Base-by-base conservation (phyloP, 1,140 invertebrate species). In the Hycleus phaleratus region DNA sequence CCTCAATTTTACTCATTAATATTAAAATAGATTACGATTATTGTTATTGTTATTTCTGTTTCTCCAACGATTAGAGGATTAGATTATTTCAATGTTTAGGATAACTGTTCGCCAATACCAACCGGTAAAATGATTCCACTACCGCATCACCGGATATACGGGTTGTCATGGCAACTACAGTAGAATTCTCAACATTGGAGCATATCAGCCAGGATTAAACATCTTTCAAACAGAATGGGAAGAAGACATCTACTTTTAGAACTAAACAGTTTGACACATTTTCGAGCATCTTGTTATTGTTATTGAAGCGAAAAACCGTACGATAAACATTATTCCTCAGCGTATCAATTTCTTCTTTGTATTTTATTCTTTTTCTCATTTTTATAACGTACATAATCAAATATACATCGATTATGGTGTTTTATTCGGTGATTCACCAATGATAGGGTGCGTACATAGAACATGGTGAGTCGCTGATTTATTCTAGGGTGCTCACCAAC, bases 371-470 rank as follows among this genome's bases (percentile, higher is more conserved):
- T 4, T 2, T 32, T 32, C 32, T 48, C 45, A 32, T 49, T 60
- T 57, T 43, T 62, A 59, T 45, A 40, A 45, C 53, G 59, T 53
- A 51, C 51, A 49, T 64, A 64, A 67, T 67, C 65, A 65, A 65
- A 65, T 65, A 65, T 62, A 66, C 64, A 64, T 64, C 62, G 65
- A 67, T 67, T 64, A 64, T 60, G 53, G 60, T 47, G 58, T 61
- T 57, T 54, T 46, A 51, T 56, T 63, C 54, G 58, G 58, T 66
- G 64, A 66, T 58, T 66, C 64, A 66, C 62, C 57, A 55, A 49
- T 39, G 44, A 26, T 58, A 39, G 49, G 58, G 52, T 56, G 42
- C 38, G 7, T 32, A 32, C 32, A 32, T 18, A 32, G 49, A 42
- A 38, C 32, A 56, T 32, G 43, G 47, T 26, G 56, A 43, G 53